Percentiles rank a stretch among this genome's conserved stretches.
Conservation (phyloP, 2,888 invertebrate species). For the Nemoura dubitans region DNA sequence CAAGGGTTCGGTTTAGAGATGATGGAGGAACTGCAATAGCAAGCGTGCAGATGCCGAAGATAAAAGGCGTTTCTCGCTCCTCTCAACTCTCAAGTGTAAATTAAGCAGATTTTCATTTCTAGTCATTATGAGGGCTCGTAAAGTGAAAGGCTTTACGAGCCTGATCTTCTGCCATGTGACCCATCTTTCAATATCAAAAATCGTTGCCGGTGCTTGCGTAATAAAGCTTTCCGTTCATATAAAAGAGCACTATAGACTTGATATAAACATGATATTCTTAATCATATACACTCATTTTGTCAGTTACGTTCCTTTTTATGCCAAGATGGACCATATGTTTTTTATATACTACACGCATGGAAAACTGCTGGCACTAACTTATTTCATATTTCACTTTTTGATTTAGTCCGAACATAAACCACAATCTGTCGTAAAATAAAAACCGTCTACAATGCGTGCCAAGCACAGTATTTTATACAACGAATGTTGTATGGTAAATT, state of each 20-base stretch:
- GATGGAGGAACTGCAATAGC: background rate
- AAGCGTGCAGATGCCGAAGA: background rate
- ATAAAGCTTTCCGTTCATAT: background rate
- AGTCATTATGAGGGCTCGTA: background rate
- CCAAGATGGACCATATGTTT: background rate
- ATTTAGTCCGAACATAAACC: conserved; percentile 4
- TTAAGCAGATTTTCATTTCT: background rate
- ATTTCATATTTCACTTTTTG: conserved; percentile 7
- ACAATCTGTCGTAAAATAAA: background rate
- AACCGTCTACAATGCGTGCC: background rate
- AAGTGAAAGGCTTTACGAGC: background rate
- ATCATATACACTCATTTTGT: conserved; percentile 12
- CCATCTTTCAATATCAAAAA: background rate
- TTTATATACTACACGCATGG: background rate
- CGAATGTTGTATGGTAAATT: background rate
- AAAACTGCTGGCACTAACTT: conserved; percentile 4
- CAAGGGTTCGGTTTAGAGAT: background rate
- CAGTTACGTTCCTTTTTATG: background rate
- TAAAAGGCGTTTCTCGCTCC: background rate
- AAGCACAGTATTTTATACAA: background rate
- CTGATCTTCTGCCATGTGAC: background rate
- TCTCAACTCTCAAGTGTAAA: background rate
- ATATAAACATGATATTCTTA: background rate
- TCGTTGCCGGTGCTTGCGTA: background rate
- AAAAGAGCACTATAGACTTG: background rate